phyloP scores from a whole-genome alignment of 2,113 vertebrate species.

The Columba janthina region DNA sequence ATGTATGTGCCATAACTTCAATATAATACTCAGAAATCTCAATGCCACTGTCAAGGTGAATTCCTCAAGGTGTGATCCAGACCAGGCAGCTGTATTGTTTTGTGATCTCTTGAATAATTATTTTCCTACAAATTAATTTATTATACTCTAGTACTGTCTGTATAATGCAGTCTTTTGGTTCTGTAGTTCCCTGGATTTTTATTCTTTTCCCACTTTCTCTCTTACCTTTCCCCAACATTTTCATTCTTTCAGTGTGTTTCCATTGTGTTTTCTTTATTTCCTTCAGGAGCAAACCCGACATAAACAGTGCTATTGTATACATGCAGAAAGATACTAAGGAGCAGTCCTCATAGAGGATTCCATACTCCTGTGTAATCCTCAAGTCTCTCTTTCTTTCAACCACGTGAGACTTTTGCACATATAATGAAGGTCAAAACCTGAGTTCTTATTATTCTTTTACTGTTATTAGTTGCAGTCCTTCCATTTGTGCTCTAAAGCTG shows the following conservation, averaged over 20 bases:
- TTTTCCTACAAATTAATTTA: not conserved
- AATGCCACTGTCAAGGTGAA: not conserved
- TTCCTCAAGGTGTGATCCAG: not conserved
- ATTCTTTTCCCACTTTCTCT: not conserved
- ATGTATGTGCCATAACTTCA: not conserved
- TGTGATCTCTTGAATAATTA: not conserved
- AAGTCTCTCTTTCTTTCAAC: not conserved
- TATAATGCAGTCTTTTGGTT: not conserved
- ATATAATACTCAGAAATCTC: not conserved
- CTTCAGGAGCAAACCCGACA: not conserved
- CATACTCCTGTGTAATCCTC: not conserved
- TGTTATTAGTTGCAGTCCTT: not conserved
- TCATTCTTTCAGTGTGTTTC: not conserved
- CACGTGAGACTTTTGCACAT: not conserved
- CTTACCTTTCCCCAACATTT: not conserved
- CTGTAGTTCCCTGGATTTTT: not conserved
- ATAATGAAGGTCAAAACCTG: not conserved
- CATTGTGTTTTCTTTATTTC: not conserved
- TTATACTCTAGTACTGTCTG: not conserved
- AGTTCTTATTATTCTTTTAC: not conserved
- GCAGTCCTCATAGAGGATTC: not conserved
- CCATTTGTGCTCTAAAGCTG: not conserved
- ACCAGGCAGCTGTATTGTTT: not conserved
- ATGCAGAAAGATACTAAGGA: not conserved
- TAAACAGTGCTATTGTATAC: not conserved